Conservation (phyloP, 2,113 vertebrate genomes). For the Engystomops pustulosus region DNA sequence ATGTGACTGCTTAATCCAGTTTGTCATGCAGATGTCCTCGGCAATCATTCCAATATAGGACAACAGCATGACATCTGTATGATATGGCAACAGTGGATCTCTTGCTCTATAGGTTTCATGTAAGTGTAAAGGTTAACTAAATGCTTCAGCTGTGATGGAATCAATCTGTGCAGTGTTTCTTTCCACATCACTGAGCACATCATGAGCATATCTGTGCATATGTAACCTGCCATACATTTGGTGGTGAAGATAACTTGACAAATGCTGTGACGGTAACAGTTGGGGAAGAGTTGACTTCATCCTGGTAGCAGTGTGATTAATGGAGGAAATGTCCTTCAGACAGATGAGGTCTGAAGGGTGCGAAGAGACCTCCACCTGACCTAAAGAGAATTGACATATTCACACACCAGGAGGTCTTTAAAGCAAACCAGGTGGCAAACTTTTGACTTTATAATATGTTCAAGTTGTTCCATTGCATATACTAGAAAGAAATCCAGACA, state of each 20-base stretch:
- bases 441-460: slow-evolving; percentile 54
- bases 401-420: slow-evolving; percentile 47
- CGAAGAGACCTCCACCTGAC: slow-evolving; percentile 54
- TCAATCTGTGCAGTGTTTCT: slow-evolving; percentile 62
- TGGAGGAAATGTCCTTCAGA: slow-evolving; percentile 57
- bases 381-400: slow-evolving; percentile 58
- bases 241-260: slow-evolving; percentile 60
- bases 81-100: neutral
- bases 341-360: slow-evolving; percentile 58
- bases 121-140: slow-evolving; percentile 19
- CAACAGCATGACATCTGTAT: neutral
- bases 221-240: slow-evolving; percentile 41
- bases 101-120: neutral
- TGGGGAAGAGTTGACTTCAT: slow-evolving; percentile 43
- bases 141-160: slow-evolving; percentile 56
- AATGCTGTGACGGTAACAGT: slow-evolving; percentile 30
- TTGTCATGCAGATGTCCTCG: neutral
- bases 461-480: slow-evolving; percentile 39
- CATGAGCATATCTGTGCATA: slow-evolving; percentile 46
- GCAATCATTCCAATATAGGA: neutral
- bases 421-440: slow-evolving; percentile 57
- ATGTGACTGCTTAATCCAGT: neutral
- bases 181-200: slow-evolving; percentile 63
- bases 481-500: neutral
- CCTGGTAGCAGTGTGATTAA: slow-evolving; percentile 35